phyloP scores from a whole-genome alignment of 2,888 invertebrate genomes.

The Mantis religiosa region DNA sequence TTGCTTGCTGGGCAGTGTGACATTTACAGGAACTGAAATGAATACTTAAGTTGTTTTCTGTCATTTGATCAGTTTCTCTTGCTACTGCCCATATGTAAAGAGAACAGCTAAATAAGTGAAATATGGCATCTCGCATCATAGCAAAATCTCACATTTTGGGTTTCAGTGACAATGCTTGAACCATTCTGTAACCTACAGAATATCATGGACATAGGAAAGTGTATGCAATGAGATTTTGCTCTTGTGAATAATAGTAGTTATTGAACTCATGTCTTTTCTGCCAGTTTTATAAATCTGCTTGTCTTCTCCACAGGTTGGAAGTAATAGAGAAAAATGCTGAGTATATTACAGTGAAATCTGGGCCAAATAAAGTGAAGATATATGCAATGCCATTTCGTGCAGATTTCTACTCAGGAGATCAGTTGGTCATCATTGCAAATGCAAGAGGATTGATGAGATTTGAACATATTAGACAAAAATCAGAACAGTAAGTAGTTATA shows the following conservation, averaged over 20 bases:
- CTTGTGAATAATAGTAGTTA: neutral
- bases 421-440: constrained; percentile 76
- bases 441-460: constrained; percentile 86
- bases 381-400: constrained; percentile 75
- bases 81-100: too few species aligned
- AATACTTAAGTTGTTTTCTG: too few species aligned
- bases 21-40: too few species aligned
- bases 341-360: constrained; percentile 53
- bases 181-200: too few species aligned
- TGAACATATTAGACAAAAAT: constrained; percentile 77
- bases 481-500: constrained; percentile 32
- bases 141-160: too few species aligned
- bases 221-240: too few species aligned
- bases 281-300: constrained; percentile 32
- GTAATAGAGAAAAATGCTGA: constrained; percentile 54
- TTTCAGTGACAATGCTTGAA: too few species aligned
- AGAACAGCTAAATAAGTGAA: too few species aligned
- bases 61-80: too few species aligned
- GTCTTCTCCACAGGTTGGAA: constrained; percentile 46
- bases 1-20: too few species aligned
- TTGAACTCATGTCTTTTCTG: neutral
- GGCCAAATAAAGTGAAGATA: constrained; percentile 60
- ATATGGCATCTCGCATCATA: too few species aligned
- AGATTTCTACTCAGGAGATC: constrained; percentile 67
- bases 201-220: too few species aligned